Conservation (phyloP, 2,113 vertebrate genomes). For the Odobenus rosmarus region DNA sequence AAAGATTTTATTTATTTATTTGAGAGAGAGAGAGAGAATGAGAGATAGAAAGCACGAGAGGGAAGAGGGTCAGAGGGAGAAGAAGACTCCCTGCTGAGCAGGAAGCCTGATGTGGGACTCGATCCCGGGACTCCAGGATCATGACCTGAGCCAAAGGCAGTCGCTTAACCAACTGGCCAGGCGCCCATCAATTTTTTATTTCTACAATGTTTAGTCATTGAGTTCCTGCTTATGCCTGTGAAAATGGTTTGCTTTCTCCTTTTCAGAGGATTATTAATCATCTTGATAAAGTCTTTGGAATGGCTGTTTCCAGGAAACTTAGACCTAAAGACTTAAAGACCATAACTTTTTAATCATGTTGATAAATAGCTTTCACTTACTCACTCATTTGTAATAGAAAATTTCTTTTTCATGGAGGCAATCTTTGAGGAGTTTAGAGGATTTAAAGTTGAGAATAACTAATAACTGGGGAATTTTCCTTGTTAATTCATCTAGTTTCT, state of each 20-base stretch:
- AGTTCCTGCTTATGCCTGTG: background rate
- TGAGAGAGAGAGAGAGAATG: too few relatives aligned
- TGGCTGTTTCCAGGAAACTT: background rate
- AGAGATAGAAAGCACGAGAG: too few relatives aligned
- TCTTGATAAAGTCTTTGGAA: background rate
- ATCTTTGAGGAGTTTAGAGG: background rate
- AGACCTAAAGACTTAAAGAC: background rate
- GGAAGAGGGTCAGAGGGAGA: background rate
- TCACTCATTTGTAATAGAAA: background rate
- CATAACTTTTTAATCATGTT: background rate
- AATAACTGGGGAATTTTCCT: background rate
- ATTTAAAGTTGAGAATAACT: slow-evolving; percentile 52
- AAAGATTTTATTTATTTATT: too few relatives aligned
- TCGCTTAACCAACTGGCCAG: background rate
- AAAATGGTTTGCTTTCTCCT: background rate
- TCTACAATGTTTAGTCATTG: background rate
- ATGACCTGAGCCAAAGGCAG: background rate
- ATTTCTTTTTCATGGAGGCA: background rate
- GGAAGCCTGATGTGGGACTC: background rate
- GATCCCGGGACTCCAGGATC: too few relatives aligned
- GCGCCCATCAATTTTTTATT: background rate
- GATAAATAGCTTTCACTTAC: background rate
- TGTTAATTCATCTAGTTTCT: background rate
- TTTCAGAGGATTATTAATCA: background rate
- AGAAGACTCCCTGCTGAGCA: background rate